These are phyloP conservation scores for Chaetogeoica ovagalla DNA, from an alignment of 2,888 invertebrate species.

Conservation along the genomic window DNA sequence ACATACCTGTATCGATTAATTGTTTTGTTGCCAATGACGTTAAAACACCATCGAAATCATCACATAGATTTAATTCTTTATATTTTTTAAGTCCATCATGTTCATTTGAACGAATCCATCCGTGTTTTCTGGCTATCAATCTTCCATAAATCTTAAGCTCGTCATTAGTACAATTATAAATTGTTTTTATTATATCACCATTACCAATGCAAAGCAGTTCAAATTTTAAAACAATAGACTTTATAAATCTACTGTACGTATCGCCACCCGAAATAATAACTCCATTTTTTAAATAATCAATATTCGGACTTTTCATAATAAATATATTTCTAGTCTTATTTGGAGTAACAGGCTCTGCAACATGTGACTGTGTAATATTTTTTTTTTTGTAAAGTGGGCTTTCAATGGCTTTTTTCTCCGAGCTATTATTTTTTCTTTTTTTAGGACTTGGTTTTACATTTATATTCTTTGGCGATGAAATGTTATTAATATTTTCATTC, in stretches of 20 bases:
- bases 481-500: too few species aligned
- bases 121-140: conserved; percentile 46
- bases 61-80: conserved; percentile 25
- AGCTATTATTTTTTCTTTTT: background rate
- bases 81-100: conserved; percentile 33
- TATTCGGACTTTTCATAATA: conserved; percentile 27
- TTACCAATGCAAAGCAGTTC: conserved; percentile 13
- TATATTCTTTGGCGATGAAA: background rate
- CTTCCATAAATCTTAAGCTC: conserved; percentile 44
- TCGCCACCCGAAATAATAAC: conserved; percentile 42
- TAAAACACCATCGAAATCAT: conserved; percentile 25
- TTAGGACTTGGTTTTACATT: background rate
- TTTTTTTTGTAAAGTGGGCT: background rate
- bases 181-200: background rate
- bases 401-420: background rate
- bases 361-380: background rate
- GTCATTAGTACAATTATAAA: conserved; percentile 17
- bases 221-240: background rate
- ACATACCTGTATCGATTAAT: conserved; percentile 35
- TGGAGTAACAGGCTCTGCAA: conserved; percentile 11
- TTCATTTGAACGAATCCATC: conserved; percentile 27
- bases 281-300: conserved; percentile 14
- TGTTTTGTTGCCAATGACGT: conserved; percentile 34
- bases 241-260: conserved; percentile 45
- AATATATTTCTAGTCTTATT: background rate